phyloP scores from a whole-genome alignment of 2,888 invertebrate species.

The Dicroscelio sp. region DNA sequence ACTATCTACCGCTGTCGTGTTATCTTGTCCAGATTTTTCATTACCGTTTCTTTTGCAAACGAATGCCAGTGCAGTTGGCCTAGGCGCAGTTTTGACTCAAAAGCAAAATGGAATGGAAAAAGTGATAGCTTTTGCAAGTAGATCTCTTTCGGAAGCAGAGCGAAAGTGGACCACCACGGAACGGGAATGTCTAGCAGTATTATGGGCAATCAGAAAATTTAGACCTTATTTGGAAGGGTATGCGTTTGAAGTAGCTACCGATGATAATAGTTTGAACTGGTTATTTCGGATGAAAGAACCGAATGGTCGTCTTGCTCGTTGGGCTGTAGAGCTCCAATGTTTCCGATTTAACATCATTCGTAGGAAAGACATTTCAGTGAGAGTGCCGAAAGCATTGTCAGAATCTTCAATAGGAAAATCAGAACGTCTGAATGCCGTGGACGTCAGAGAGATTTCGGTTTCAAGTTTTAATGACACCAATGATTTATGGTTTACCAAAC shows the following conservation, averaged over 20 bases:
- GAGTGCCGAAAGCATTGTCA: background rate
- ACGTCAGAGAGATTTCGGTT: background rate
- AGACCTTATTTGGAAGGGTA: background rate
- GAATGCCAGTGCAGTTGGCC: conserved; percentile 25
- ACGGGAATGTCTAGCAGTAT: background rate
- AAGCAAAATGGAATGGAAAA: conserved; percentile 35
- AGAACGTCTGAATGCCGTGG: background rate
- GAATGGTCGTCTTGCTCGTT: background rate
- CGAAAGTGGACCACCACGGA: conserved; percentile 39
- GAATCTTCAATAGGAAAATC: background rate
- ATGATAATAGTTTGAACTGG: conserved; percentile 73
- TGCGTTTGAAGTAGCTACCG: conserved; percentile 64
- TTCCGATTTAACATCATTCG: background rate
- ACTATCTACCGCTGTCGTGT: conserved; percentile 21
- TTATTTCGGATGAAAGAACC: background rate
- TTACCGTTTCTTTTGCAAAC: conserved; percentile 18
- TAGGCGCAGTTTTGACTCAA: conserved; percentile 8
- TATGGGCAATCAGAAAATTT: conserved; percentile 36
- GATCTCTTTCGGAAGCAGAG: conserved; percentile 46
- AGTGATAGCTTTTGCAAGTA: conserved; percentile 76
- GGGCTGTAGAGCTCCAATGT: background rate
- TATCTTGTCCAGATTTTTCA: conserved; percentile 75
- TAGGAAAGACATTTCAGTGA: background rate
- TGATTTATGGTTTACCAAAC: background rate
- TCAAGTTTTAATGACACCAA: background rate